phyloP scores from a whole-genome alignment of 2,113 vertebrate genomes.

The Diphyllodes magnificus region DNA sequence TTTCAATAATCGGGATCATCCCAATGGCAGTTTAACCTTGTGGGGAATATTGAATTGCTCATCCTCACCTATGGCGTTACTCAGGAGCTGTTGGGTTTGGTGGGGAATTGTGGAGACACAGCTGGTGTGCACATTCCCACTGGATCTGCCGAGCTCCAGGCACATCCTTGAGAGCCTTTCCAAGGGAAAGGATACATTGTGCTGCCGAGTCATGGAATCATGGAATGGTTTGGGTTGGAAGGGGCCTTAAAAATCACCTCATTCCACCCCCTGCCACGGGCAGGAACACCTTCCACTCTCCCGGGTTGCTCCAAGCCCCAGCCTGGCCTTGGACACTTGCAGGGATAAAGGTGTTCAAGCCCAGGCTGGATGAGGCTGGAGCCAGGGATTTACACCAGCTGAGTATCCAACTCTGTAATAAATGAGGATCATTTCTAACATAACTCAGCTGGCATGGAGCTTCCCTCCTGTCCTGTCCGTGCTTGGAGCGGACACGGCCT shows the following conservation, averaged over 20 bases:
- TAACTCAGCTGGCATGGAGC: background rate
- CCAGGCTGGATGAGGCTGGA: background rate
- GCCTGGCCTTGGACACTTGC: too few relatives aligned
- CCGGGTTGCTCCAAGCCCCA: background rate
- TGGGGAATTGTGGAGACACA: background rate
- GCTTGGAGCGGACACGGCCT: background rate
- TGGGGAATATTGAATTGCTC: background rate
- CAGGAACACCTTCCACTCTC: background rate
- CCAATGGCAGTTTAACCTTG: background rate
- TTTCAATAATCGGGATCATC: background rate
- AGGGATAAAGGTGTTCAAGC: too few relatives aligned
- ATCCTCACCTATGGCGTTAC: background rate
- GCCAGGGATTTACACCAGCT: background rate
- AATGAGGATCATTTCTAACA: background rate
- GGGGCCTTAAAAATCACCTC: background rate
- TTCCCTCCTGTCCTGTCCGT: background rate
- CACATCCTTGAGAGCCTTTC: background rate
- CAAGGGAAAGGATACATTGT: background rate
- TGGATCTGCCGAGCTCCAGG: background rate
- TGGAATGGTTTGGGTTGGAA: background rate
- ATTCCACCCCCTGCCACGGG: background rate
- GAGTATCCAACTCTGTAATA: too few relatives aligned
- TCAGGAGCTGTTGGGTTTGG: background rate
- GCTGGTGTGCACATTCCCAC: background rate
- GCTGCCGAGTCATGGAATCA: background rate